phyloP scores from a whole-genome alignment of 2,113 vertebrate species.

The Hemiprocne comata region DNA sequence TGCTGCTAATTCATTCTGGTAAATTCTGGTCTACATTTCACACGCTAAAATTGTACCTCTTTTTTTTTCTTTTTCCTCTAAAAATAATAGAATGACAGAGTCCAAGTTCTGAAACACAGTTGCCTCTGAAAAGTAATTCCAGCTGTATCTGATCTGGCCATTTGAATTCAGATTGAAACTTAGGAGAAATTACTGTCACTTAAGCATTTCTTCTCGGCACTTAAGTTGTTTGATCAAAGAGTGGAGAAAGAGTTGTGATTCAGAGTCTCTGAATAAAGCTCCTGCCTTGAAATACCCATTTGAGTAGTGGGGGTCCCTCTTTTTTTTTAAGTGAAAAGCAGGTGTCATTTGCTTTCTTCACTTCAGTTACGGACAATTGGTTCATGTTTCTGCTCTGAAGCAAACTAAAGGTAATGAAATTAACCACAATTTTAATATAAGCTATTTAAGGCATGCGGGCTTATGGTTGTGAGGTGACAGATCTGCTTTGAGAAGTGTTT shows the following conservation, averaged over 20 bases:
- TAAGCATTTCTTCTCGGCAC: background rate
- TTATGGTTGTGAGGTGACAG: background rate
- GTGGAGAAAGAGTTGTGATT: background rate
- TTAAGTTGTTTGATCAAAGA: background rate
- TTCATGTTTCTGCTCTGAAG: background rate
- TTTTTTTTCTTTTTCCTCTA: background rate
- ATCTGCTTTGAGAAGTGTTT: background rate
- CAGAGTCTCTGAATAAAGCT: background rate
- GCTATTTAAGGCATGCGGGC: background rate
- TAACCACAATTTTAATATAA: background rate
- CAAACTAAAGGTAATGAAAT: background rate
- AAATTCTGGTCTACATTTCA: conserved; percentile 20
- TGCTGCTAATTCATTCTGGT: conserved; percentile 96
- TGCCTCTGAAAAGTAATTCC: background rate
- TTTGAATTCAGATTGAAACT: background rate
- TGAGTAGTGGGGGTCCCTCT: background rate
- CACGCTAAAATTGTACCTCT: background rate
- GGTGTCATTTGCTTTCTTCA: accelerated
- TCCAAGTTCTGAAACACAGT: background rate
- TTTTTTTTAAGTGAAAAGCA: background rate
- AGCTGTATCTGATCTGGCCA: background rate
- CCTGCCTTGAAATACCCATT: background rate
- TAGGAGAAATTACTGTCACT: background rate
- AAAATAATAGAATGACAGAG: background rate
- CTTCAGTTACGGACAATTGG: background rate